Percentiles rank a stretch among this genome's conserved stretches.
These are phyloP conservation scores for Poliocrania exsul DNA, from an alignment of 2,797 vertebrate genomes.

Conservation along the genomic window DNA sequence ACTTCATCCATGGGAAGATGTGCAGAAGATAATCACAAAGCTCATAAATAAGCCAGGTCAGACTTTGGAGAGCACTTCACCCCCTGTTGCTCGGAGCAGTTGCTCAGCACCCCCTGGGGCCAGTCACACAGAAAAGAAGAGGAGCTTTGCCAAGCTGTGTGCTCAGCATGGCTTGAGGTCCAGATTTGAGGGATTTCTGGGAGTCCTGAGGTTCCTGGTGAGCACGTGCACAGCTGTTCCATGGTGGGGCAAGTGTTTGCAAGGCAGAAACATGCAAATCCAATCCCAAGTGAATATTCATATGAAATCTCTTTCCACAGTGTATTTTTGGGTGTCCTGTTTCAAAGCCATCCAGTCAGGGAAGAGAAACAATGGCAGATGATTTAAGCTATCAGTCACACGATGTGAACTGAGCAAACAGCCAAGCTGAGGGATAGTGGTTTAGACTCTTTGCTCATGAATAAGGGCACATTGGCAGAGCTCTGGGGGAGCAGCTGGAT, in stretches of 20 bases:
- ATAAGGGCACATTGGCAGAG: not conserved
- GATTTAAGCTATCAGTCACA: constrained; percentile 35
- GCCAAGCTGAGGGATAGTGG: not conserved
- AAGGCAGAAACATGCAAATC: not conserved
- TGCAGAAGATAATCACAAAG: not conserved
- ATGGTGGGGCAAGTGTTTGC: not conserved
- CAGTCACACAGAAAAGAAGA: not conserved
- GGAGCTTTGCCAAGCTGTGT: constrained; percentile 34
- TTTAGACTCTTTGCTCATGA: not conserved
- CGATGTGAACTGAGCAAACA: not conserved
- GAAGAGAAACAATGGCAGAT: constrained; percentile 55
- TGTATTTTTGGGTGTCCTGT: constrained; percentile 53
- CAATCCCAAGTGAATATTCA: not conserved
- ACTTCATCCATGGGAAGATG: not conserved
- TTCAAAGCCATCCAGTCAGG: not conserved
- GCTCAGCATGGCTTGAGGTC: not conserved
- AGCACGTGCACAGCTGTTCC: not conserved
- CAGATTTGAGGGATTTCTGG: constrained; percentile 34
- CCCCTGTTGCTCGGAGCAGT: not conserved
- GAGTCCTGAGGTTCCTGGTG: not conserved
- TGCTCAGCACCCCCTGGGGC: not conserved
- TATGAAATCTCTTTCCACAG: constrained; percentile 4
- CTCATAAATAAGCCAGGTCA: not conserved
- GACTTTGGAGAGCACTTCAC: not conserved
- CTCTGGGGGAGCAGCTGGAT: constrained; percentile 1